Conservation (phyloP, 2,888 invertebrate species). For the Drosophila mimica region DNA sequence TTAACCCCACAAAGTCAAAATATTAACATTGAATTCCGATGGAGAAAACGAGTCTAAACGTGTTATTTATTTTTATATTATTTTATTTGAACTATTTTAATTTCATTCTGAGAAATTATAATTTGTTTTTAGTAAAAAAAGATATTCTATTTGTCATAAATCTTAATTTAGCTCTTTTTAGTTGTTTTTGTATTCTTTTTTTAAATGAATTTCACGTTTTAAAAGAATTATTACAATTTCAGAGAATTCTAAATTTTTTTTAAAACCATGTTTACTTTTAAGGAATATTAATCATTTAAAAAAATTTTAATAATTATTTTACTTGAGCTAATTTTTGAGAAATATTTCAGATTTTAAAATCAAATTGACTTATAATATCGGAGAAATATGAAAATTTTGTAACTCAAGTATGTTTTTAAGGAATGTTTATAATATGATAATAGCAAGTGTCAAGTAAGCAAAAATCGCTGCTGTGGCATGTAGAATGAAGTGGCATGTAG, state of each 20-base stretch:
- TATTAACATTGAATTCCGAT: neutral
- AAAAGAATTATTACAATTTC: too few species aligned
- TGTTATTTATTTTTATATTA: neutral
- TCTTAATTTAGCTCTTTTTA: neutral
- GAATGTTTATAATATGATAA: neutral
- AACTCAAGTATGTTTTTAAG: neutral
- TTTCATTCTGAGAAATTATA: neutral
- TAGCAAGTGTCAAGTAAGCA: too few species aligned
- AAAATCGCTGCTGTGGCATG: neutral
- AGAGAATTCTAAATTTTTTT: too few species aligned
- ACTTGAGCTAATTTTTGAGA: too few species aligned
- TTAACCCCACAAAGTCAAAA: neutral
- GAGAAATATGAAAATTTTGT: neutral
- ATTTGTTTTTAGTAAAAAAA: neutral
- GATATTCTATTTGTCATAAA: neutral
- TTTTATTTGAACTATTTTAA: neutral
- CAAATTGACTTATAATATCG: neutral
- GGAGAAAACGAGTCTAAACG: neutral
- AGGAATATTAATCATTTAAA: neutral
- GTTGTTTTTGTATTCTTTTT: neutral
- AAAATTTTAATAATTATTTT: neutral
- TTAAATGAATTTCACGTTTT: too few species aligned
- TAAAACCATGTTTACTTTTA: too few species aligned
- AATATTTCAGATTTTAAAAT: neutral
- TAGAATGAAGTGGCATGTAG: neutral